These are phyloP conservation scores for Netelia inedita DNA, from an alignment of 2,888 invertebrate genomes.

Conservation along the genomic window DNA sequence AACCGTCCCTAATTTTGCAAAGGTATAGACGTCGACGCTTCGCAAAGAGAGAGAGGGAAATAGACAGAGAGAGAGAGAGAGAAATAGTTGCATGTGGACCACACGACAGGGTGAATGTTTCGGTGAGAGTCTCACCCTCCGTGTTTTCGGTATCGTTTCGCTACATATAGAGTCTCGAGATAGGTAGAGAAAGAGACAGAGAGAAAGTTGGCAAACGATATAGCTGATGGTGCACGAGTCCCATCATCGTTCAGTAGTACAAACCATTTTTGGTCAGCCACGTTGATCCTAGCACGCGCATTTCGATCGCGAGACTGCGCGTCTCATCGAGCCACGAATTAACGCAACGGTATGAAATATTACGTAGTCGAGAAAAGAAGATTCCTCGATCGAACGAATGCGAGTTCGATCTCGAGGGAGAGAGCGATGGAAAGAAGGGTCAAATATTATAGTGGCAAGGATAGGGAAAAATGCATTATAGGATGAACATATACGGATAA, in stretches of 20 bases:
- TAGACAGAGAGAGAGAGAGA: constrained; percentile 24
- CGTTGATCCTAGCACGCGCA: no score
- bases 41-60: constrained; percentile 36
- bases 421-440: constrained; percentile 22
- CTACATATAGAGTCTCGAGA: neutral
- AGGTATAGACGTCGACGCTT: constrained; percentile 66
- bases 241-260: constrained; percentile 10
- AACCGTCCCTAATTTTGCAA: constrained; percentile 66
- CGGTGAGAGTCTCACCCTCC: neutral
- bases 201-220: neutral
- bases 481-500: neutral
- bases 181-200: constrained; percentile 3
- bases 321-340: neutral
- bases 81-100: constrained; percentile 23
- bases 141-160: neutral
- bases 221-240: neutral
- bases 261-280: constrained; percentile 14
- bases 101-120: neutral
- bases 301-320: no score
- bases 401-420: constrained; percentile 12
- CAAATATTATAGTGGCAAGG: neutral
- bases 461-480: constrained; percentile 16
- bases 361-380: constrained; percentile 20
- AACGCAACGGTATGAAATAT: neutral
- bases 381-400: constrained; percentile 30